Evolutionary conservation across 1,140 invertebrate genomes (phyloP).

Genomic region (Trachymyrmex cornetzi): DNA sequence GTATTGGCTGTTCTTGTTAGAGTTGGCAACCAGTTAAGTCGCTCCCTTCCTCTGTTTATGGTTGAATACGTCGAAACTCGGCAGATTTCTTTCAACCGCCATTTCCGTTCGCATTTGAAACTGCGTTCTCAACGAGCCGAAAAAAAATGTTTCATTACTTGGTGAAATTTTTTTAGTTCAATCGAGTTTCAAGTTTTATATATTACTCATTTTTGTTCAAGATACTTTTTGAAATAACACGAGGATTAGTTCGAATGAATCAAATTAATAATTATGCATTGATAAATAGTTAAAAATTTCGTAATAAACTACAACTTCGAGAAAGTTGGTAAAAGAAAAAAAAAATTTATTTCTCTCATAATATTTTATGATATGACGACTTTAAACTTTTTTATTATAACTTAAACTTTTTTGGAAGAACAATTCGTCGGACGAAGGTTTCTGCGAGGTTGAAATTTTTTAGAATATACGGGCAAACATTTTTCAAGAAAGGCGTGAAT

Average conservation of each 20-base stretch:
- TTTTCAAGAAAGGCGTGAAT: conserved; percentile 81
- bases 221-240: not conserved
- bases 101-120: conserved; percentile 51
- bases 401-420: conserved; percentile 73
- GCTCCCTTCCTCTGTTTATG: conserved; percentile 72
- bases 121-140: conserved; percentile 61
- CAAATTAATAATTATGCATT: not conserved
- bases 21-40: conserved; percentile 78
- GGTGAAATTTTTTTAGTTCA: conserved; percentile 20
- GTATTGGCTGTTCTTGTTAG: conserved; percentile 83
- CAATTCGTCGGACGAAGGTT: conserved; percentile 76
- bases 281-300: not conserved
- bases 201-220: not conserved
- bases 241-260: not conserved
- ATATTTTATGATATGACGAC: conserved; percentile 12
- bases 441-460: conserved; percentile 73
- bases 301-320: not conserved
- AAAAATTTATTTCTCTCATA: conserved; percentile 18
- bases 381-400: conserved; percentile 30
- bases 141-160: conserved; percentile 41
- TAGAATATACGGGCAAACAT: conserved; percentile 77
- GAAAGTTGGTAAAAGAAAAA: conserved; percentile 13
- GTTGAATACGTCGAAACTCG: conserved; percentile 63
- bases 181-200: not conserved
- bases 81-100: conserved; percentile 61